These are phyloP conservation scores for Xylota segnis DNA, from an alignment of 2,888 invertebrate species.

Conservation along the genomic window DNA sequence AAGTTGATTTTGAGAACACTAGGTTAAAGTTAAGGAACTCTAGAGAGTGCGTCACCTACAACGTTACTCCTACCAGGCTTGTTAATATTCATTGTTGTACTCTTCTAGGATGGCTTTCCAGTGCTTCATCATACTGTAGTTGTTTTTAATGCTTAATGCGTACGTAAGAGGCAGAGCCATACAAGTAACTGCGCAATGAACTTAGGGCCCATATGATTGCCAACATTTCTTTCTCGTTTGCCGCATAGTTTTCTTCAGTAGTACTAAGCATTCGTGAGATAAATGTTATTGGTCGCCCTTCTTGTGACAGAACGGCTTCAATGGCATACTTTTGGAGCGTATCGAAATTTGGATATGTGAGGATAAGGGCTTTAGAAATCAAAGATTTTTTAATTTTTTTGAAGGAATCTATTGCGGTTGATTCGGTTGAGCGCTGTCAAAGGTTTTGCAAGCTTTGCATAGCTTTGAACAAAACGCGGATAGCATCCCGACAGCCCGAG, in stretches of 20 bases:
- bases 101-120: slow-evolving; percentile 7
- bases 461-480: too few species aligned
- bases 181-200: background rate
- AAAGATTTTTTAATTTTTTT: slow-evolving; percentile 8
- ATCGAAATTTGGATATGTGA: background rate
- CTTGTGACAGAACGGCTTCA: background rate
- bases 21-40: background rate
- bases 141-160: slow-evolving; percentile 11
- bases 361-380: background rate
- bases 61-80: background rate
- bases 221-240: background rate
- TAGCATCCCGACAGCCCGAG: too few species aligned
- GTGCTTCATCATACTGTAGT: slow-evolving; percentile 5
- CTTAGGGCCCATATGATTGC: background rate
- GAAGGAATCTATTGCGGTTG: background rate
- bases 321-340: background rate
- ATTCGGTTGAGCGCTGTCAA: background rate
- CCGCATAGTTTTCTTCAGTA: background rate
- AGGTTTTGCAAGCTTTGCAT: too few species aligned
- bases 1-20: slow-evolving; percentile 32
- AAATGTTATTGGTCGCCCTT: background rate
- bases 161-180: slow-evolving; percentile 5
- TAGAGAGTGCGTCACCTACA: slow-evolving; percentile 28
- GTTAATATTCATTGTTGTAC: background rate
- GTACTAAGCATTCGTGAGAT: background rate